A percentile compares a stretch with the other conserved stretches of the same genome.
Conservation (phyloP, 1,140 invertebrate genomes). For the Hypsibius dujardini region DNA sequence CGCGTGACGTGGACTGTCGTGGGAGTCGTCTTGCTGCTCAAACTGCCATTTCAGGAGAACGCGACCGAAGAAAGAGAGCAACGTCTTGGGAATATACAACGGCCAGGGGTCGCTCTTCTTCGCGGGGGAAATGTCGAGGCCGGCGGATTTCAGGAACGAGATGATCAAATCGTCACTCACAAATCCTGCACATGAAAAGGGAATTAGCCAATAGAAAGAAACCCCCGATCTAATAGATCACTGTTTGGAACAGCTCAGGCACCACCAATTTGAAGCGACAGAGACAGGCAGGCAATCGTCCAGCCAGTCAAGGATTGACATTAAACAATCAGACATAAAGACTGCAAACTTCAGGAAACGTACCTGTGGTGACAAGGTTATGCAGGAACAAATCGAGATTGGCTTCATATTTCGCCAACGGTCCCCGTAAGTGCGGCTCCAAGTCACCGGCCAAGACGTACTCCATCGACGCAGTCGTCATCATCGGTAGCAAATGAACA, state of each 20-base stretch:
- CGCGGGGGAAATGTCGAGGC: background rate
- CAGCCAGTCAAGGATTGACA: too few species aligned
- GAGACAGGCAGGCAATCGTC: too few species aligned
- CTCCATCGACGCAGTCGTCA: background rate
- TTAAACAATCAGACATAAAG: too few species aligned
- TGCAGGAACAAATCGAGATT: background rate
- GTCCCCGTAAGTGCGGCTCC: background rate
- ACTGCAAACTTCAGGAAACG: background rate
- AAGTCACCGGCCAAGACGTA: background rate
- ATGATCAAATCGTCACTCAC: slow-evolving; percentile 12
- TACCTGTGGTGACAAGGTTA: slow-evolving; percentile 3
- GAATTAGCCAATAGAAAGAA: too few species aligned
- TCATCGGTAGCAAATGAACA: background rate
- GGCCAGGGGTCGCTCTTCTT: background rate
- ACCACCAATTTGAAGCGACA: background rate
- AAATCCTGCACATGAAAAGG: too few species aligned
- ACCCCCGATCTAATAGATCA: background rate
- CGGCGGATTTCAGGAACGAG: background rate
- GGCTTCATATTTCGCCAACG: background rate
- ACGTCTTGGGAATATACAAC: background rate
- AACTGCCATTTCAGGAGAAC: slow-evolving; percentile 14
- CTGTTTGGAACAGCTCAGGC: too few species aligned
- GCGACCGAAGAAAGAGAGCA: background rate
- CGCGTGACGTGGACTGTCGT: background rate
- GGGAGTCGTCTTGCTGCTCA: slow-evolving; percentile 6